Evolutionary conservation across 2,888 invertebrate genomes (phyloP).

Genomic region (Pachycephus smyrnensis): DNA sequence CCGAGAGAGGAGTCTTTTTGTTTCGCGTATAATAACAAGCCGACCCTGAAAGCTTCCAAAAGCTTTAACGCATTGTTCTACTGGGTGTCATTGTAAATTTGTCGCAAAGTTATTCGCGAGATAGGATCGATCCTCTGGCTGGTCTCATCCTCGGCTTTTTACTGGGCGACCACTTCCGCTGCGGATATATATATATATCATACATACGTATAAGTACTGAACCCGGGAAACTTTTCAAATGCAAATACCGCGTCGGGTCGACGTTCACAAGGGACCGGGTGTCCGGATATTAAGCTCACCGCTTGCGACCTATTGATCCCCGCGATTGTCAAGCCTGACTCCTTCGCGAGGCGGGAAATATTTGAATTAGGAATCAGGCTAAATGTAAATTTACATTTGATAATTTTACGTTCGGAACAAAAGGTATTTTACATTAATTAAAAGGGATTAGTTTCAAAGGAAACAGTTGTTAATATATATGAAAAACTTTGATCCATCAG

Average conservation of each 20-base stretch:
- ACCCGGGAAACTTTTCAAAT: conserved; percentile 11
- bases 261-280: background rate
- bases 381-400: background rate
- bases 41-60: background rate
- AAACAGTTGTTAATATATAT: background rate
- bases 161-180: background rate
- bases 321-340: background rate
- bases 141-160: background rate
- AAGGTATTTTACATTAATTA: background rate
- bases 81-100: background rate
- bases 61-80: background rate
- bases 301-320: background rate
- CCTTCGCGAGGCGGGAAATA: background rate
- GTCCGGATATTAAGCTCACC: conserved; percentile 3
- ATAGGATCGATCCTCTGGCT: background rate
- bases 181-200: background rate
- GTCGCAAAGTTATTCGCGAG: background rate
- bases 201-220: background rate
- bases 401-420: background rate
- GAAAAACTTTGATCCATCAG: too few species aligned
- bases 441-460: background rate
- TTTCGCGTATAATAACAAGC: background rate
- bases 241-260: conserved; percentile 6
- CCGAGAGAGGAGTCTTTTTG: background rate
- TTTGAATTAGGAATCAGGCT: background rate